These are phyloP conservation scores for Scaptomyza flava DNA, from an alignment of 2,888 invertebrate species.

Conservation along the genomic window DNA sequence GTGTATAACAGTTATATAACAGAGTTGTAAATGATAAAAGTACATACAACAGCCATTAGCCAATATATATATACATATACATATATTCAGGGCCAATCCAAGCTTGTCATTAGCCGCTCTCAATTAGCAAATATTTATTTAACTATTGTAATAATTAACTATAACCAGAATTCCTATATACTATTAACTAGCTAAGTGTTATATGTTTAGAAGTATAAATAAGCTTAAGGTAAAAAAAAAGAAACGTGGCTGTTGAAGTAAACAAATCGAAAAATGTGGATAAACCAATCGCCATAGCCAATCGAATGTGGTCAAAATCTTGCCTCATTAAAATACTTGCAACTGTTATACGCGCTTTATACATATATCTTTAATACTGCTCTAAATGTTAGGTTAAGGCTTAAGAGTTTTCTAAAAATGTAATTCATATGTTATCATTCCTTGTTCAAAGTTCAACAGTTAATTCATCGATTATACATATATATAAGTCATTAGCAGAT, in stretches of 20 bases:
- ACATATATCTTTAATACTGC: not conserved
- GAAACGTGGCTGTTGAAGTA: slow-evolving; percentile 40
- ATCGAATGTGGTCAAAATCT: slow-evolving; percentile 33
- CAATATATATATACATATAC: slow-evolving; percentile 9
- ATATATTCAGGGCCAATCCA: slow-evolving; percentile 13
- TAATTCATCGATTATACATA: too few species aligned
- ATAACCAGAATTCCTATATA: slow-evolving; percentile 45
- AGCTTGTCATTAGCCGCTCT: slow-evolving; percentile 44
- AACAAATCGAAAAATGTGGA: slow-evolving; percentile 8
- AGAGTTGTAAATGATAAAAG: not conserved
- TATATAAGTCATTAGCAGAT: not conserved
- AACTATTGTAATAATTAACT: slow-evolving; percentile 33
- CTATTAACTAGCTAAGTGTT: slow-evolving; percentile 46
- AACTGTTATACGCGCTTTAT: slow-evolving; percentile 47
- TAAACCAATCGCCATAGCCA: slow-evolving; percentile 2
- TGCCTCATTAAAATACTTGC: slow-evolving; percentile 29
- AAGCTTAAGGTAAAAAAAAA: slow-evolving; percentile 27
- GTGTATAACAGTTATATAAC: slow-evolving; percentile 36
- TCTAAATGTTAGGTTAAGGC: too few species aligned
- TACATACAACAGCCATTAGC: slow-evolving; percentile 40
- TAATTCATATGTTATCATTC: too few species aligned
- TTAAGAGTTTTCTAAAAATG: too few species aligned
- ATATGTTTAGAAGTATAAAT: slow-evolving; percentile 13
- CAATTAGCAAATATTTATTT: slow-evolving; percentile 45
- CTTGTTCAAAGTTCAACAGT: too few species aligned